phyloP scores from a whole-genome alignment of 2,113 vertebrate species.

The Misgurnus mizolepis region DNA sequence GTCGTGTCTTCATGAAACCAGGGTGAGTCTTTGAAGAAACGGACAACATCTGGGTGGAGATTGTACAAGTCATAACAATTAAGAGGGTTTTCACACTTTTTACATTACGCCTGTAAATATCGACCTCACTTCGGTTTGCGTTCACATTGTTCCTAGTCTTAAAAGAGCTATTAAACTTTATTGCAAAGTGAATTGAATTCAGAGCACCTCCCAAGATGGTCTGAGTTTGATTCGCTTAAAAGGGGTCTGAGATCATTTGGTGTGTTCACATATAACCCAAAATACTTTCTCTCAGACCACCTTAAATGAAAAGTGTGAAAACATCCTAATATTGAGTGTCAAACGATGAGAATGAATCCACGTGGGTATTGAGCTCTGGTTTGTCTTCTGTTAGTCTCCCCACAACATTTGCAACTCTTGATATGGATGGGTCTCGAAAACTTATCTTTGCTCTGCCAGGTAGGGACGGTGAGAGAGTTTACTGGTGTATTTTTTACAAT shows the following conservation, averaged over 20 bases:
- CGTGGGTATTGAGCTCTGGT: constrained; percentile 30
- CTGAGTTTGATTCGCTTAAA: not conserved
- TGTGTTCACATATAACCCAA: too few species aligned
- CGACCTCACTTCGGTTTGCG: too few species aligned
- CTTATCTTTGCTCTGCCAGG: constrained; percentile 99
- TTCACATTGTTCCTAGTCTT: too few species aligned
- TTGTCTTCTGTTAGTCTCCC: constrained; percentile 80
- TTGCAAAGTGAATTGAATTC: too few species aligned
- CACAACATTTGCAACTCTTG: constrained; percentile 98
- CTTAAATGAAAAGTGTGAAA: constrained; percentile 2
- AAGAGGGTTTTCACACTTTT: not conserved
- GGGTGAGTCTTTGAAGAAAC: constrained; percentile 79
- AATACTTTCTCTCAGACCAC: too few species aligned
- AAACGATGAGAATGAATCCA: not conserved
- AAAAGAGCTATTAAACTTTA: too few species aligned
- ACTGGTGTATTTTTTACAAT: constrained; percentile 43
- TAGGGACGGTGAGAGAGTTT: constrained; percentile 79
- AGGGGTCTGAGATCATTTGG: too few species aligned
- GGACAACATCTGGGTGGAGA: constrained; percentile 2
- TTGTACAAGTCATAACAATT: not conserved
- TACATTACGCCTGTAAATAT: too few species aligned
- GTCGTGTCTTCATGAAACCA: constrained; percentile 99
- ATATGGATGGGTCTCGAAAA: constrained; percentile 97
- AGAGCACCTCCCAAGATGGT: not conserved
- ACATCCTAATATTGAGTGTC: constrained; percentile 22